A percentile compares a stretch with the other conserved stretches of the same genome.
Evolutionary conservation across 2,888 invertebrate species (phyloP).

Genomic region (Cerceris ruficornis): DNA sequence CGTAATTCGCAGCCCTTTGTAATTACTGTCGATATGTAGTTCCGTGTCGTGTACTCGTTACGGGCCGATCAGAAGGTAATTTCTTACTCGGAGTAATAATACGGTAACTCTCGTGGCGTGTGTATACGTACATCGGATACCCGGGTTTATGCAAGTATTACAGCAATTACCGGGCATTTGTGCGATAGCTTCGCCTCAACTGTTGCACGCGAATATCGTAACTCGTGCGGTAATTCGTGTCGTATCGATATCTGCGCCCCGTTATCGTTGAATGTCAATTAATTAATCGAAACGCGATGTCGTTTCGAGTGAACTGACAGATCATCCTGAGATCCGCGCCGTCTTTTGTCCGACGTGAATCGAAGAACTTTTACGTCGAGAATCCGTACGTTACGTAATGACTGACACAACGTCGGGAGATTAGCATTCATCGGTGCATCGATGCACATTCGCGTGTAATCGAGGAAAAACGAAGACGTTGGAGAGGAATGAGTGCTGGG

Average conservation of each 20-base stretch:
- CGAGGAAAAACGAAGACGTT: too few relatives aligned
- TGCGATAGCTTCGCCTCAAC: conserved; percentile 42
- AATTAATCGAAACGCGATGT: conserved; percentile 8
- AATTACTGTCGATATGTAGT: conserved; percentile 32
- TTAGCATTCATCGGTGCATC: neutral
- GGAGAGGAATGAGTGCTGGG: too few relatives aligned
- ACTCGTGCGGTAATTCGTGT: neutral
- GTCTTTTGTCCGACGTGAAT: neutral
- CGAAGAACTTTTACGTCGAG: neutral
- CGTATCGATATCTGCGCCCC: neutral
- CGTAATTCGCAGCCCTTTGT: neutral
- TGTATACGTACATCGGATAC: conserved; percentile 39
- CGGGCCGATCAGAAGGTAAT: conserved; percentile 46
- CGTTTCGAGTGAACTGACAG: neutral
- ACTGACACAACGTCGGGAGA: too few relatives aligned
- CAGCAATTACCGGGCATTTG: conserved; percentile 38
- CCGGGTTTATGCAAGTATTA: conserved; percentile 51
- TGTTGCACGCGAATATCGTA: conserved; percentile 43
- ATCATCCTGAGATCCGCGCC: neutral
- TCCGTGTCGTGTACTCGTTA: conserved; percentile 40
- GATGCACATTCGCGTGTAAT: neutral
- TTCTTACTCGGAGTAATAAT: conserved; percentile 49
- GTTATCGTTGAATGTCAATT: neutral
- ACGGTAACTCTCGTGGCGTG: conserved; percentile 15
- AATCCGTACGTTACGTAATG: neutral